Percentiles rank a stretch among this genome's conserved stretches.
Conservation (phyloP, 2,113 vertebrate species). For the Stegostoma tigrinum region DNA sequence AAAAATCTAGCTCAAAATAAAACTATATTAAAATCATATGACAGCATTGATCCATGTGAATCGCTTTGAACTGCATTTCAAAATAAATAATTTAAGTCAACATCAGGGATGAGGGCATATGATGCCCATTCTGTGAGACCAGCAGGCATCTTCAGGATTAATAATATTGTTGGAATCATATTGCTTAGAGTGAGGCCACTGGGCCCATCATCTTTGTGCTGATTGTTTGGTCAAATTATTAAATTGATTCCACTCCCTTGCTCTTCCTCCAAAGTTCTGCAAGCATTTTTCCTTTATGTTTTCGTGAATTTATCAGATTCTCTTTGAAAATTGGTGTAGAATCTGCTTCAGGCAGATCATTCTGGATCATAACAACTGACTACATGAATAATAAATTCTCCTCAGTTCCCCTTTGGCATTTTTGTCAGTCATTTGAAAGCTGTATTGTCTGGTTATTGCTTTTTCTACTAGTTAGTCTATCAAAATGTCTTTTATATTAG, state of each 20-base stretch:
- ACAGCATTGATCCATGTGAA: background rate
- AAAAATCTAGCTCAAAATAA: background rate
- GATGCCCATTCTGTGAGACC: background rate
- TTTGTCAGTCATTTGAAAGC: background rate
- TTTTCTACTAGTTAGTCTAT: background rate
- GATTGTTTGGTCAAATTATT: background rate
- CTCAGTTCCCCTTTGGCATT: background rate
- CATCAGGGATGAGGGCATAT: background rate
- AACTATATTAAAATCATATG: background rate
- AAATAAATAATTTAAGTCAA: background rate
- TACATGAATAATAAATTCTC: background rate
- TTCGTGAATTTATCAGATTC: background rate
- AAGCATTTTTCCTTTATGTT: background rate
- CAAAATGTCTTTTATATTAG: background rate
- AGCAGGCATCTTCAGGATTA: background rate
- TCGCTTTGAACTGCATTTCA: background rate
- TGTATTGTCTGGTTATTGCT: background rate
- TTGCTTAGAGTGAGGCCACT: background rate
- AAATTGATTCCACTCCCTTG: background rate
- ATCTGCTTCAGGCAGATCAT: background rate
- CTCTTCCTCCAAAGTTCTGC: background rate
- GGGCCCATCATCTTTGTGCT: background rate
- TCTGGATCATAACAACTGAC: background rate
- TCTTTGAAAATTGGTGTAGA: background rate
- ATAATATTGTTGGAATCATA: background rate